Conservation (phyloP, 2,888 invertebrate species). For the Euclidia mi region DNA sequence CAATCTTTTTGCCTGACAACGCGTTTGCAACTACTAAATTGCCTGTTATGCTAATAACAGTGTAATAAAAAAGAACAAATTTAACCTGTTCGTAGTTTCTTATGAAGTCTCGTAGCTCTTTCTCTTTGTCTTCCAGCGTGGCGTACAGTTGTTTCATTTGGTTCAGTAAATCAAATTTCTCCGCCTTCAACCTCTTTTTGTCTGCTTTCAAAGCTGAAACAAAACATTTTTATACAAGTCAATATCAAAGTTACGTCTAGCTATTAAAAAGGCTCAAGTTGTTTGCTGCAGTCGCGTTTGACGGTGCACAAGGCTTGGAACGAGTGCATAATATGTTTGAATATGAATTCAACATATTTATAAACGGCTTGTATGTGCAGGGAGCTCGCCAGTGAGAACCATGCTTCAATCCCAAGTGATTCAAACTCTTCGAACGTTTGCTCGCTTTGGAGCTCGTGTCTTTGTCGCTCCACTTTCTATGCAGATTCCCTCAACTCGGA, state of each 20-base stretch:
- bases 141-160: slow-evolving; percentile 98
- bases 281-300: background rate
- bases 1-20: slow-evolving; percentile 32
- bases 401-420: slow-evolving; percentile 57
- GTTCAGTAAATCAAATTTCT: slow-evolving; percentile 97
- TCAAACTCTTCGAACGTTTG: slow-evolving; percentile 61
- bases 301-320: slow-evolving; percentile 2
- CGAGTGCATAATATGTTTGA: background rate
- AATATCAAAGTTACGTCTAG: slow-evolving; percentile 21
- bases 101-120: slow-evolving; percentile 97
- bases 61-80: slow-evolving; percentile 1
- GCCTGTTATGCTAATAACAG: slow-evolving; percentile 24
- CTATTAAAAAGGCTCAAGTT: background rate
- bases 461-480: slow-evolving; percentile 63
- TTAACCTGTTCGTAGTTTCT: slow-evolving; percentile 95
- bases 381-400: slow-evolving; percentile 43
- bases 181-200: slow-evolving; percentile 96
- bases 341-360: slow-evolving; percentile 27
- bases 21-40: slow-evolving; percentile 24
- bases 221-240: slow-evolving; percentile 50
- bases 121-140: slow-evolving; percentile 98
- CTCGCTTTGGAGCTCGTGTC: slow-evolving; percentile 54
- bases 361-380: slow-evolving; percentile 37
- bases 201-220: slow-evolving; percentile 95
- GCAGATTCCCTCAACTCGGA: slow-evolving; percentile 57